phyloP scores from a whole-genome alignment of 2,113 vertebrate species.

The Poeciliopsis retropinna region DNA sequence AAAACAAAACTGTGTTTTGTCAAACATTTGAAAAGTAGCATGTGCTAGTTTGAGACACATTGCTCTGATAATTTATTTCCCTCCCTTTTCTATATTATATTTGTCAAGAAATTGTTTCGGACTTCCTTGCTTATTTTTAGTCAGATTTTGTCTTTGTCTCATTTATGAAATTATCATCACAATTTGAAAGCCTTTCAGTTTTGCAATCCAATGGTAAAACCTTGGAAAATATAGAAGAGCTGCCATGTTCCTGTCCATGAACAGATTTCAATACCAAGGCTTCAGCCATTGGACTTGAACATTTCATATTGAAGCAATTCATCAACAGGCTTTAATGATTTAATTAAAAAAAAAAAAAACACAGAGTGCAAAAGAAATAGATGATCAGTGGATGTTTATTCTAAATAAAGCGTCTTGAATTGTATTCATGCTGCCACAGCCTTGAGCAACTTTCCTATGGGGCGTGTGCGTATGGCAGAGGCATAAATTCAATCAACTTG shows the following conservation, averaged over 20 bases:
- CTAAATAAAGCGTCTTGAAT: not conserved
- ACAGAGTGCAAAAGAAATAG: not conserved
- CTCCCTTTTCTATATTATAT: not conserved
- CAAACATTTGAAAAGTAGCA: not conserved
- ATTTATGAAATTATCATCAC: not conserved
- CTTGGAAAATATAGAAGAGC: not conserved
- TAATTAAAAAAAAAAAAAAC: not conserved
- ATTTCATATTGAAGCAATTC: not conserved
- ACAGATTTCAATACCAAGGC: constrained; percentile 5
- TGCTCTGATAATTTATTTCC: not conserved
- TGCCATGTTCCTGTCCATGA: not conserved
- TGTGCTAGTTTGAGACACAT: not conserved
- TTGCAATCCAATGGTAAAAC: not conserved
- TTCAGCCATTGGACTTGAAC: not conserved
- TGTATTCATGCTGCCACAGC: constrained; percentile 2
- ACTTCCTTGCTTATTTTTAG: not conserved
- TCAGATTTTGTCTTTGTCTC: not conserved
- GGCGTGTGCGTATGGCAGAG: not conserved
- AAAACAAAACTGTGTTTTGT: not conserved
- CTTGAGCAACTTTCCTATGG: constrained; percentile 11
- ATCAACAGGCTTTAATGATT: constrained; percentile 11
- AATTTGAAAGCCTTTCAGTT: not conserved
- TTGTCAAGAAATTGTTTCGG: not conserved
- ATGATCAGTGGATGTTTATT: constrained; percentile 10
- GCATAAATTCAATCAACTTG: constrained; percentile 11